phyloP scores from a whole-genome alignment of 2,797 vertebrate genomes.

The Poeciliopsis infans region DNA sequence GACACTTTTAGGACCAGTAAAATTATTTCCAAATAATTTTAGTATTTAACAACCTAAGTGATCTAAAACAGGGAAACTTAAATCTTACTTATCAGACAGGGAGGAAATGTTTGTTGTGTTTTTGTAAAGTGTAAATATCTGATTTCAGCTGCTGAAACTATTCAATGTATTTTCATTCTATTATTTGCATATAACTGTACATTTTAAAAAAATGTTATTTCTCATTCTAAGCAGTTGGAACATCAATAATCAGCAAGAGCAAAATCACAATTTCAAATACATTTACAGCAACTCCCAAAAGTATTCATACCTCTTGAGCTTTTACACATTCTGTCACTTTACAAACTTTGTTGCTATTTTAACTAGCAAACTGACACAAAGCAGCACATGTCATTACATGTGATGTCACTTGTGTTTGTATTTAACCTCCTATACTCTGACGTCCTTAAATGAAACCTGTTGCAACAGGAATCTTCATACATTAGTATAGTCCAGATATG shows the following conservation, averaged over 20 bases:
- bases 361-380: not conserved
- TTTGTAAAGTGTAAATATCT: not conserved
- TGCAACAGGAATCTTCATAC: no score
- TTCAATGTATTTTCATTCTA: not conserved
- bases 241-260: not conserved
- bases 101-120: not conserved
- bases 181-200: not conserved
- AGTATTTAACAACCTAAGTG: not conserved
- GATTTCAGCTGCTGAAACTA: not conserved
- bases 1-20: not conserved
- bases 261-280: not conserved
- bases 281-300: not conserved
- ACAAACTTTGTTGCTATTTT: not conserved
- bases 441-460: no score
- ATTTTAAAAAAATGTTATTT: not conserved
- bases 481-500: not conserved
- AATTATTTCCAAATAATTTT: not conserved
- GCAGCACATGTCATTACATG: not conserved
- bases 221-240: not conserved
- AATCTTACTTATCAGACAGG: not conserved
- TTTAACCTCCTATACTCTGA: no score
- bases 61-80: not conserved
- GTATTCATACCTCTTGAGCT: not conserved
- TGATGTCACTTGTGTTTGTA: no score
- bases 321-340: not conserved